Conservation (phyloP, 2,113 vertebrate species). For the Pelmatolapia mariae region DNA sequence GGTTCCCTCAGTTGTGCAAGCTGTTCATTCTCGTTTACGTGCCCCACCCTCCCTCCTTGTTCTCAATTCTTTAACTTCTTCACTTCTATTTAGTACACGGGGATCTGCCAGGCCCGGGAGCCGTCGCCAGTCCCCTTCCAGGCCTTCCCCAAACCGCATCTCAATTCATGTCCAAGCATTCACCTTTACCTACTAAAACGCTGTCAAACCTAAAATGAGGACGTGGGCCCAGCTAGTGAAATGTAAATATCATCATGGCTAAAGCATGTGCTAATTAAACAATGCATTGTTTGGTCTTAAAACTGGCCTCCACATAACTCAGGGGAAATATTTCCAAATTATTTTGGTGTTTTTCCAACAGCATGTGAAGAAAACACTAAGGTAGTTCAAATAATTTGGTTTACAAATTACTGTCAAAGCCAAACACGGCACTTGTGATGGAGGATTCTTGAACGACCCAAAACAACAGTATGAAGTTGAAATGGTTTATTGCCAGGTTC, state of each 20-base stretch:
- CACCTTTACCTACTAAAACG: background rate
- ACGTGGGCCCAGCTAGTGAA: accelerated
- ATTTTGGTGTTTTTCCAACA: background rate
- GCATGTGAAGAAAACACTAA: background rate
- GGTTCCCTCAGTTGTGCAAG: background rate
- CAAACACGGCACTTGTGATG: background rate
- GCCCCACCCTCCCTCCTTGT: accelerated
- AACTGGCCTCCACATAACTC: background rate
- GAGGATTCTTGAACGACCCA: background rate
- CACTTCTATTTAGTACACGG: accelerated
- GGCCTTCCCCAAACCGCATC: background rate
- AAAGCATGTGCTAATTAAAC: background rate
- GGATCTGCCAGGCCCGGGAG: background rate
- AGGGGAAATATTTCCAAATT: background rate
- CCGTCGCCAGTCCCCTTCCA: accelerated
- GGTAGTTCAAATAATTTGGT: background rate
- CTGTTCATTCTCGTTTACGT: background rate
- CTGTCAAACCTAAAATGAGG: background rate
- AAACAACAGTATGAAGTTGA: background rate
- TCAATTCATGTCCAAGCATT: background rate
- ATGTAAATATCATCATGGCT: background rate
- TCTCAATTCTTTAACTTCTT: background rate
- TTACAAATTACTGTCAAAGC: background rate
- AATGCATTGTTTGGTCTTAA: background rate
- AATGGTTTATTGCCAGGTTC: background rate